phyloP scores from a whole-genome alignment of 1,140 invertebrate species.

The Drosophila novamexicana region DNA sequence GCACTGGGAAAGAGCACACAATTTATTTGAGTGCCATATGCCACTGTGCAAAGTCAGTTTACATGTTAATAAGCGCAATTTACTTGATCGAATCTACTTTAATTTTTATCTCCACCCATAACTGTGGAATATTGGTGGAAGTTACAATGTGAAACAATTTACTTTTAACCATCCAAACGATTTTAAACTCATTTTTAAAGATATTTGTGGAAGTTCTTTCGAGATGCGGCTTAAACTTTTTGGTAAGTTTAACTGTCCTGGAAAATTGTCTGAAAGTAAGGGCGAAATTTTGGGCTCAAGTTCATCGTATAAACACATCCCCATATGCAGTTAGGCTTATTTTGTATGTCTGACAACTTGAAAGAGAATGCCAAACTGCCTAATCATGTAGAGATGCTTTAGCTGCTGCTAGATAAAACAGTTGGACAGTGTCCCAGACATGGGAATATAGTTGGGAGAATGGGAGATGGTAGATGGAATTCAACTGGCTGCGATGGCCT shows the following conservation, averaged over 20 bases:
- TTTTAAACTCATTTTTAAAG: no score
- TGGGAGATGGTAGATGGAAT: slow-evolving; percentile 1
- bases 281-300: no score
- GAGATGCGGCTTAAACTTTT: no score
- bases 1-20: slow-evolving; percentile 2
- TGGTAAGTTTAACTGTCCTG: no score
- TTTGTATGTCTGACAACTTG: slow-evolving; percentile 3
- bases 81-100: no score
- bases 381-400: slow-evolving; percentile 40
- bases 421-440: slow-evolving; percentile 38
- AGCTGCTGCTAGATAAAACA: slow-evolving; percentile 28
- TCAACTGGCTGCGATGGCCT: slow-evolving; percentile 10
- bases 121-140: no score
- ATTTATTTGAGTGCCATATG: slow-evolving; percentile 17
- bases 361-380: slow-evolving; percentile 26
- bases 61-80: neutral
- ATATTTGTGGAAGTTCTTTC: no score
- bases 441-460: neutral
- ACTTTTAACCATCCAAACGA: no score
- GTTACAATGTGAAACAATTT: no score
- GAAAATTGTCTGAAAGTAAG: no score
- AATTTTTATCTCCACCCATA: no score
- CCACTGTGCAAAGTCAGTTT: slow-evolving; percentile 2
- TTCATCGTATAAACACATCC: neutral
- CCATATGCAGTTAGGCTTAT: neutral